Percentiles rank a stretch among this genome's conserved stretches.
These are phyloP conservation scores for Ranitomeya variabilis DNA, from an alignment of 2,113 vertebrate species.

Conservation along the genomic window DNA sequence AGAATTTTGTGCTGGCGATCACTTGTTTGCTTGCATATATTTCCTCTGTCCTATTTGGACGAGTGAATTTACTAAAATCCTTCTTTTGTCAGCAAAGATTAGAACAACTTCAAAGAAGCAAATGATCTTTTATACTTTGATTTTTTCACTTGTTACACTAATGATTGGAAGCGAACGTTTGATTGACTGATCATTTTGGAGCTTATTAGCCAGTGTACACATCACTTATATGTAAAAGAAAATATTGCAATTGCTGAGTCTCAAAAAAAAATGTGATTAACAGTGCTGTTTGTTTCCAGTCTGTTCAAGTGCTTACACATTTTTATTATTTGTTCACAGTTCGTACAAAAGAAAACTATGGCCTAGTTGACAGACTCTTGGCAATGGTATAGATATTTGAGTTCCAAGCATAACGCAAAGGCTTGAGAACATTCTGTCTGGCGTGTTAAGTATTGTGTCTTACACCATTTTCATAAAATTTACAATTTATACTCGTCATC, in stretches of 20 bases:
- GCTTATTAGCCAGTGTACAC: too few relatives aligned
- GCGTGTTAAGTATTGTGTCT: slow-evolving; percentile 35
- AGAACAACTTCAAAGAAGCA: too few relatives aligned
- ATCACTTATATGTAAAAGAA: not conserved
- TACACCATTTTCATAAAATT: slow-evolving; percentile 23
- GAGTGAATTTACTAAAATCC: too few relatives aligned
- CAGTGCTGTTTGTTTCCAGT: slow-evolving; percentile 19
- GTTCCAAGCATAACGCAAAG: slow-evolving; percentile 48
- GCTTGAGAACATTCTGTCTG: slow-evolving; percentile 53
- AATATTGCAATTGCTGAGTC: not conserved
- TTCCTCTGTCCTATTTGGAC: too few relatives aligned
- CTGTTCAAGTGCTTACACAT: slow-evolving; percentile 31
- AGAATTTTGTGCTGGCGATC: too few relatives aligned
- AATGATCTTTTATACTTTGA: too few relatives aligned
- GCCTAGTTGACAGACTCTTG: slow-evolving; percentile 49
- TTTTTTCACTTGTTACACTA: too few relatives aligned
- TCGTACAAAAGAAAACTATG: slow-evolving; percentile 35
- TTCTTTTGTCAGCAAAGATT: too few relatives aligned
- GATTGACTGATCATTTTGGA: too few relatives aligned
- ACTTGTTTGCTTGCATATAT: too few relatives aligned
- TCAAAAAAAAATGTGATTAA: slow-evolving; percentile 2
- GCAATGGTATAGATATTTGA: not conserved
- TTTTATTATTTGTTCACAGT: slow-evolving; percentile 41
- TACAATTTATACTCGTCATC: slow-evolving; percentile 12
- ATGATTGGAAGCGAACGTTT: too few relatives aligned